Conservation (phyloP, 2,113 vertebrate species). For the Climacteris rufus region DNA sequence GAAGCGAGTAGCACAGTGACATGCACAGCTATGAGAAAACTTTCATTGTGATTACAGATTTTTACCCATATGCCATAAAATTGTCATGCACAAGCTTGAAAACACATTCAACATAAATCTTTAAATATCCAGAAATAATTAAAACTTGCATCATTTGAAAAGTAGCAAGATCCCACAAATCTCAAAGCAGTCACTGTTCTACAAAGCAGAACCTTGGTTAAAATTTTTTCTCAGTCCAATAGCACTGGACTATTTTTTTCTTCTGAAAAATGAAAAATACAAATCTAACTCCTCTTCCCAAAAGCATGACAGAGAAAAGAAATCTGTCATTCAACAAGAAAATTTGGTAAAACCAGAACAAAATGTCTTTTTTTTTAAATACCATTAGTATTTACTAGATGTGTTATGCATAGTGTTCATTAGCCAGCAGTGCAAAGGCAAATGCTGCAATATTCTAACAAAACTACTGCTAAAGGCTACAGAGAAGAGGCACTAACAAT, state of each 20-base stretch:
- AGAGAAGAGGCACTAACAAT: not conserved
- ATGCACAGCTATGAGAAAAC: not conserved
- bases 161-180: not conserved
- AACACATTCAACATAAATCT: not conserved
- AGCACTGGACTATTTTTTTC: not conserved
- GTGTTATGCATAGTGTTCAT: not conserved
- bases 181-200: not conserved
- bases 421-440: not conserved
- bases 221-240: not conserved
- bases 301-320: not conserved
- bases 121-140: not conserved
- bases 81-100: not conserved
- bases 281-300: not conserved
- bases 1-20: not conserved
- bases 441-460: not conserved
- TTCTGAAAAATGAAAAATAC: not conserved
- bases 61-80: not conserved
- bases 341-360: accelerated
- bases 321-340: not conserved
- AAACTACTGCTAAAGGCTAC: not conserved
- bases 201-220: not conserved
- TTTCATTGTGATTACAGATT: not conserved
- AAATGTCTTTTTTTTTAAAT: not conserved
- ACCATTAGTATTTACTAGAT: not conserved
- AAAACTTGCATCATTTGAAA: not conserved